Conservation (phyloP, 2,888 invertebrate genomes). For the Phania funesta region DNA sequence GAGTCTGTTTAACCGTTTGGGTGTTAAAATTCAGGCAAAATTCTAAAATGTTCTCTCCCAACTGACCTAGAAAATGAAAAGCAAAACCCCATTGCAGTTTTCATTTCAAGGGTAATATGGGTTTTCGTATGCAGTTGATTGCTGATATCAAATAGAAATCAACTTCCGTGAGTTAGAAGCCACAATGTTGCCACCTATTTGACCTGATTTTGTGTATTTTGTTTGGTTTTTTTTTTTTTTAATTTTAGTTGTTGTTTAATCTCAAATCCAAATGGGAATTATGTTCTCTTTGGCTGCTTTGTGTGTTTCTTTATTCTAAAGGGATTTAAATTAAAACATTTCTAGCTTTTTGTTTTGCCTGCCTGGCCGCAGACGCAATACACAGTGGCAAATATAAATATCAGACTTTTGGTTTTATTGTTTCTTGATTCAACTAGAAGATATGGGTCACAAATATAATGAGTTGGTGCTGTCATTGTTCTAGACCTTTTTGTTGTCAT, state of each 20-base stretch:
- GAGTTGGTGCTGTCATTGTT: neutral
- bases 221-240: neutral
- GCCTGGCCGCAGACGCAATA: neutral
- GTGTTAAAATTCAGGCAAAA: neutral
- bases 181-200: neutral
- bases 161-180: conserved; percentile 23
- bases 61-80: conserved; percentile 39
- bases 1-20: too few relatives aligned
- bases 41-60: neutral
- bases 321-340: conserved; percentile 10
- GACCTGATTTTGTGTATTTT: neutral
- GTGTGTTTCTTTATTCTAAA: neutral
- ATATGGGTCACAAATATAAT: conserved; percentile 53
- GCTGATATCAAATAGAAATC: neutral
- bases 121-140: neutral
- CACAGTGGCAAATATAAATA: conserved; percentile 11
- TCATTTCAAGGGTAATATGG: conserved; percentile 33
- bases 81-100: conserved; percentile 17
- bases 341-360: neutral
- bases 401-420: neutral
- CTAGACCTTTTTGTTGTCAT: conserved; percentile 29
- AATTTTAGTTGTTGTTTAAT: neutral
- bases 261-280: conserved; percentile 10
- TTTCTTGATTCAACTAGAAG: conserved; percentile 25
- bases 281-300: neutral